A percentile compares a stretch with the other conserved stretches of the same genome.
Conservation (phyloP, 1,140 invertebrate species). For the Psilanteris sp. region DNA sequence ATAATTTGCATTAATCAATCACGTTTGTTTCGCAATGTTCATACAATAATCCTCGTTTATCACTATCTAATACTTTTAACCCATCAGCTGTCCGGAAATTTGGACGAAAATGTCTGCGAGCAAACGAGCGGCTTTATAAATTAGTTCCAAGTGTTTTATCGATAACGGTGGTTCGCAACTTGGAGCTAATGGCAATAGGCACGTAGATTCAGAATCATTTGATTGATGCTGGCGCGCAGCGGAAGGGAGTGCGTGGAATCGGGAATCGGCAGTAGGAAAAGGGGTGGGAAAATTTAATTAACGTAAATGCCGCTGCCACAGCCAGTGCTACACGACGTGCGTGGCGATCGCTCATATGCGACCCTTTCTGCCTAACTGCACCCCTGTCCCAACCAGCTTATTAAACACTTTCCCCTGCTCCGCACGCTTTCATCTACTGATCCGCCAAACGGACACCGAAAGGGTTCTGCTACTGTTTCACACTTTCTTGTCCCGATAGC, state of each 20-base stretch:
- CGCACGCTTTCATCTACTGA: conserved; percentile 48
- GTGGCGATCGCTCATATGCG: conserved; percentile 79
- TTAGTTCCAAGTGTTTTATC: conserved; percentile 45
- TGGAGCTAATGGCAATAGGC: conserved; percentile 53
- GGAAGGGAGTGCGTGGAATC: conserved; percentile 54
- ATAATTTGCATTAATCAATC: too few relatives aligned
- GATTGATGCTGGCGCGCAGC: conserved; percentile 74
- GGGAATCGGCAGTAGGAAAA: conserved; percentile 57
- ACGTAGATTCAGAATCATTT: conserved; percentile 69
- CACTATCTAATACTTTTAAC: too few relatives aligned
- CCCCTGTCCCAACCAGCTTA: conserved; percentile 62
- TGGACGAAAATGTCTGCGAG: conserved; percentile 5
- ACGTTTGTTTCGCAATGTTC: too few relatives aligned
- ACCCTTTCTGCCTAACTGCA: conserved; percentile 67
- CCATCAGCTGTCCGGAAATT: conserved; percentile 5
- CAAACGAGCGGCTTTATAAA: conserved; percentile 22
- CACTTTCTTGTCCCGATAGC: conserved; percentile 33
- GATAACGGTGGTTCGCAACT: conserved; percentile 41
- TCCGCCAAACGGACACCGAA: conserved; percentile 46
- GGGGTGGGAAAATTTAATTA: conserved; percentile 79
- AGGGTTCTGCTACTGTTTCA: conserved; percentile 47
- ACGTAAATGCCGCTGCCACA: conserved; percentile 77
- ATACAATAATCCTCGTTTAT: too few relatives aligned
- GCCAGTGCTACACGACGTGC: conserved; percentile 72
- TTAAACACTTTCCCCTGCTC: conserved; percentile 65